Evolutionary conservation across 2,888 invertebrate species (phyloP), one percentile per base, ranked within the genome.

Genomic region (Rhagium mordax): DNA sequence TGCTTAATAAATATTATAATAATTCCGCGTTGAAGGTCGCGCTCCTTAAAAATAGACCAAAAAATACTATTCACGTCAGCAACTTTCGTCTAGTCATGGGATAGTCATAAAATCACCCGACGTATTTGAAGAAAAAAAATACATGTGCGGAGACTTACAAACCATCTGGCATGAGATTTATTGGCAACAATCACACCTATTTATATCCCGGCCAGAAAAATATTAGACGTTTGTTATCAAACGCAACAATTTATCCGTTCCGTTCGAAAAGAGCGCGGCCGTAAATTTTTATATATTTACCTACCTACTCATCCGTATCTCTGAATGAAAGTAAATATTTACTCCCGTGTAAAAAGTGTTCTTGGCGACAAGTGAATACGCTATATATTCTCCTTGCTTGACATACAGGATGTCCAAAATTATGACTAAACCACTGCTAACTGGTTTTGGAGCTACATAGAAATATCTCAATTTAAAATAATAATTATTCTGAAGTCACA

Each of bases 121-220:
- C 49, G n/a, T 64, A 64, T 64, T 64, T 64, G n/a, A n/a, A n/a
- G n/a, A 21, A 51, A 51, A 51, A 27, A 49, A 27, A 8, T 27
- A 24, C 21, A 49, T 62, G 24, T 51, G 21, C 16, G 16, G 6
- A 24, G 15, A 15, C 27, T 24, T 24, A 24, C 27, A 64, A 64
- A 41, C 21, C 64, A 64, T 64, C 49, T 64, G 64, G 49, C 49
- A n/a, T 15, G 51, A 64, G 29, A 64, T 51, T 49, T 49, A 64
- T 51, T 49, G 49, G 64, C 64, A 64, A 20, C 13, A 27, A 49
- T 59, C 33, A 59, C 29, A 29, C 16, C 49, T 49, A 51, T 64
- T 49, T 27, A 27, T 27, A 27, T 16, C 16, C 16, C 13, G 6
- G 24, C 64, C 48, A 51, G 49, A 64, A 49, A 27, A 33, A 41